These are phyloP conservation scores for Picathartes gymnocephalus DNA, from an alignment of 2,113 vertebrate species.

Conservation along the genomic window DNA sequence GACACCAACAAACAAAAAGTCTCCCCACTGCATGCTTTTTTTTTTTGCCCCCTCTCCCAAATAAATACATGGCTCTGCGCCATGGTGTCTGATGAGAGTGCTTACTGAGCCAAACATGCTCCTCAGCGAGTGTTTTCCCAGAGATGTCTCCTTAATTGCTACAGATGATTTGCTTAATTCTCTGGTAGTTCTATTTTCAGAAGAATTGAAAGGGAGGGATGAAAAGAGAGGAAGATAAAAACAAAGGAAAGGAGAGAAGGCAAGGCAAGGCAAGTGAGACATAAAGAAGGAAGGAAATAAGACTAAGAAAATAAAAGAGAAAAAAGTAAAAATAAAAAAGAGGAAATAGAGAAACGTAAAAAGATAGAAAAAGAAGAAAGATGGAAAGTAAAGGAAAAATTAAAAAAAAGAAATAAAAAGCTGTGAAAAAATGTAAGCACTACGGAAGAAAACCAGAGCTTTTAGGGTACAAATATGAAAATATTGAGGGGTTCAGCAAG, in stretches of 20 bases:
- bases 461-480: background rate
- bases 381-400: background rate
- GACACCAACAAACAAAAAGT: background rate
- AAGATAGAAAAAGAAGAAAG: accelerated
- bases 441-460: background rate
- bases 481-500: background rate
- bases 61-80: background rate
- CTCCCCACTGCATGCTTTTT: background rate
- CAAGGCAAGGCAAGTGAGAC: background rate
- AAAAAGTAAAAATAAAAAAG: background rate
- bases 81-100: background rate
- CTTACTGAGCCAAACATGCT: background rate
- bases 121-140: background rate
- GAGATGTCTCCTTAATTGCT: background rate
- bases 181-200: background rate
- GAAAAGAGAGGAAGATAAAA: background rate
- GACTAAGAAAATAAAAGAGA: background rate
- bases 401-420: background rate
- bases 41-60: background rate
- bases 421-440: background rate
- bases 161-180: background rate
- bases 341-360: background rate
- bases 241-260: background rate
- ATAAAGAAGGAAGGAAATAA: background rate
- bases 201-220: background rate